Evolutionary conservation across 2,113 vertebrate genomes (phyloP), one percentile per base, ranked within the genome.

Genomic region (Micronycteris hirsuta): DNA sequence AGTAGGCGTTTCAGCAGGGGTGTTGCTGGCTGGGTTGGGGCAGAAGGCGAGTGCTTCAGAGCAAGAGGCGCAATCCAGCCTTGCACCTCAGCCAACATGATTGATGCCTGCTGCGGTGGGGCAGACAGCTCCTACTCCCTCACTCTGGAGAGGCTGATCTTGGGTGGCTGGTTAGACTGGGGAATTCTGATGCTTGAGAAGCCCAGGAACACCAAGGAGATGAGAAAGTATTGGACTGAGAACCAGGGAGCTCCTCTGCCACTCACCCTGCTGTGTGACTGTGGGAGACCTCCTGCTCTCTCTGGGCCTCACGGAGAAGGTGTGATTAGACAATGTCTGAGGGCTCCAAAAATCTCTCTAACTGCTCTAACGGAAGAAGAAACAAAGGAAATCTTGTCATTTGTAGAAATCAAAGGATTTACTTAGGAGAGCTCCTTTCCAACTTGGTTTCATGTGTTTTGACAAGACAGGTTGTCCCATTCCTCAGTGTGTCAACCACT

Each of bases 71-170:
- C 47, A 68, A 31, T 14, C 5, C 38, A 61, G 26, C 61, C 63
- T 20, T n/a, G 63, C 4, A 22, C 13, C 43, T 36, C 0, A 17
- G 65, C 10, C 13, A 19, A 4, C 0, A 1, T 22, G 36, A 28
- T 47, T 7, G 24, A n/a, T 17, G 70, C 43, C 33, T 36, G 52
- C 0, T 0, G 6, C 0, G 0, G 3, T 0, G 49, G 2, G 15
- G 54, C 38, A 49, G 26, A 19, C 17, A 38, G 38, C 12, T 31
- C 19, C 67, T 22, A 20, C 45, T 4, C 1, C 4, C 12, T 68
- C 49, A 28, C 54, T 49, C 56, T 7, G 0, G 14, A 70, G 93
- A 41, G 81, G 22, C 67, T n/a, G 85, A 70, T 11, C 56, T 94
- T n/a, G 33, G 22, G 36, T 20, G 2, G 2, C 4, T 13, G 22